Conservation (phyloP, 2,797 vertebrate genomes). For the Muscicapa comitata region DNA sequence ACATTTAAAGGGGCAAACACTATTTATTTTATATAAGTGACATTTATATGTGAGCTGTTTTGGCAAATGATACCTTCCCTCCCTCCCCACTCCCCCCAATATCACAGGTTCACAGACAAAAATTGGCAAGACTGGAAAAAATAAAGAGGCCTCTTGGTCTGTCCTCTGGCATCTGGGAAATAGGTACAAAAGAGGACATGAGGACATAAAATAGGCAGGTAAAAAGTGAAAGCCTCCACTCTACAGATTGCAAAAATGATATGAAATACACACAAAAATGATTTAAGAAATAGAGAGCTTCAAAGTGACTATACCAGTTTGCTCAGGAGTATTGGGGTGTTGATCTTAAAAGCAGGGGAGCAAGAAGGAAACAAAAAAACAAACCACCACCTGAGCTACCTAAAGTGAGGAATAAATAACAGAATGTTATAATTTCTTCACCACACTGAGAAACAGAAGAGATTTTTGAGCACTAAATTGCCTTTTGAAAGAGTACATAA, state of each 20-base stretch:
- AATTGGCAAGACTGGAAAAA: background rate
- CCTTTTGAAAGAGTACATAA: background rate
- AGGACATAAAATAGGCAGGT: background rate
- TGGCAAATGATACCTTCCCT: accelerated
- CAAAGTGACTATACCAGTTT: accelerated
- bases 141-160: background rate
- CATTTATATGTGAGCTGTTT: background rate
- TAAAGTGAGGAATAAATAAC: background rate
- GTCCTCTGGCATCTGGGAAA: background rate
- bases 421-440: background rate
- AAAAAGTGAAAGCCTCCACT: background rate
- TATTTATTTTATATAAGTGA: background rate
- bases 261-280: background rate
- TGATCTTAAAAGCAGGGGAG: background rate
- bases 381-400: background rate
- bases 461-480: background rate
- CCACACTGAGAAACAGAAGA: background rate
- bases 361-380: background rate
- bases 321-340: background rate
- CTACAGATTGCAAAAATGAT: background rate
- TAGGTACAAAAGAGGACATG: background rate
- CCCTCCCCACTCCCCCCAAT: background rate
- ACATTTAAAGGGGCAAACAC: background rate
- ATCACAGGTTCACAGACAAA: background rate
- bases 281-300: background rate